Percentiles rank a stretch among this genome's conserved stretches.
phyloP scores from a whole-genome alignment of 2,888 invertebrate genomes.

The Yponomeuta malinellus region DNA sequence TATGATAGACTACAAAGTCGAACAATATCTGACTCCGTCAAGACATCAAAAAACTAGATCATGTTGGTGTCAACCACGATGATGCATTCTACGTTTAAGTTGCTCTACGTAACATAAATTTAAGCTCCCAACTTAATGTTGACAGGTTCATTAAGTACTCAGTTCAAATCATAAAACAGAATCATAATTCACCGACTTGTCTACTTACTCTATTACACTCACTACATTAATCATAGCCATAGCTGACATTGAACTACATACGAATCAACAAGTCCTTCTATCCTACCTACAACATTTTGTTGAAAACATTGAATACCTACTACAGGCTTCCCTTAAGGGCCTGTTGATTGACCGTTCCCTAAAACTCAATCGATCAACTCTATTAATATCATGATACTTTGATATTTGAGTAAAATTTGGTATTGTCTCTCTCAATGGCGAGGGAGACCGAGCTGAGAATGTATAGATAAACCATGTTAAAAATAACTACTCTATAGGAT shows the following conservation, averaged over 20 bases:
- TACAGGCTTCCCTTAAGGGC: not conserved
- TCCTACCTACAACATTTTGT: not conserved
- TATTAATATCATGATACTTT: not conserved
- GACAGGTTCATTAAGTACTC: not conserved
- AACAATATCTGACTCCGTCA: no score
- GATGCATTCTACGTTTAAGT: not conserved
- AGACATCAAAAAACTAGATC: no score
- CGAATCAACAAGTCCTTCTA: not conserved
- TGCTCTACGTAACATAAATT: not conserved
- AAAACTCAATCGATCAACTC: not conserved
- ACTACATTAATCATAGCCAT: not conserved
- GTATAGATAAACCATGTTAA: no score
- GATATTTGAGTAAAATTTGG: not conserved
- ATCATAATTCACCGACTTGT: not conserved
- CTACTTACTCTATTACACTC: not conserved
- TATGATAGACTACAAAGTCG: no score
- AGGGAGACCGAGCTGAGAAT: not conserved
- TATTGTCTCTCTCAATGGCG: not conserved
- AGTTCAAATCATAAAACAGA: not conserved
- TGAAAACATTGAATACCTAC: not conserved
- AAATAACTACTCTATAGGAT: no score
- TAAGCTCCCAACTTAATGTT: not conserved
- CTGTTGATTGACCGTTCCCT: not conserved
- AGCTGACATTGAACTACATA: not conserved
- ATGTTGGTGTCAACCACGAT: not conserved